Percentiles rank a stretch among this genome's conserved stretches.
phyloP scores from a whole-genome alignment of 2,113 vertebrate genomes.

The Pavo muticus region DNA sequence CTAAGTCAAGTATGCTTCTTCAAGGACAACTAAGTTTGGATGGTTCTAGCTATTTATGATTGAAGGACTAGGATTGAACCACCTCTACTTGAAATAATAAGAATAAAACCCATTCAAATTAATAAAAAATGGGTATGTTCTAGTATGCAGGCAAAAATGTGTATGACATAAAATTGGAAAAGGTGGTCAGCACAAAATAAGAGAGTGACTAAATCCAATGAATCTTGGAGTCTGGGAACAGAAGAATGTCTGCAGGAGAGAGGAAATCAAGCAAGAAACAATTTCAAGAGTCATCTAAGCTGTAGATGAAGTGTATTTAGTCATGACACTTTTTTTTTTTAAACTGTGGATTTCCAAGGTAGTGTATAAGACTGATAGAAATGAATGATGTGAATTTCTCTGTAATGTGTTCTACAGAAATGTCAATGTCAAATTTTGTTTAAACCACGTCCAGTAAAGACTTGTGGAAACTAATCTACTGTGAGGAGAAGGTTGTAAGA shows the following conservation, averaged over 20 bases:
- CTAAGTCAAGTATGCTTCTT: neutral
- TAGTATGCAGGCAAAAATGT: neutral
- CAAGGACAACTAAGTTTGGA: neutral
- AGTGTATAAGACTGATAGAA: neutral
- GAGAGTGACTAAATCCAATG: neutral
- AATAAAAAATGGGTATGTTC: neutral
- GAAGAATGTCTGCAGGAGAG: neutral
- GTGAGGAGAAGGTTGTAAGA: constrained; percentile 43
- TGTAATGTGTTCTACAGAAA: constrained; percentile 7
- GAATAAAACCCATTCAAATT: too few relatives aligned
- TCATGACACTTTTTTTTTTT: neutral
- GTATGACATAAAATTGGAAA: neutral
- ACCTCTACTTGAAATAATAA: neutral
- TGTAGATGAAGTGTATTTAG: neutral
- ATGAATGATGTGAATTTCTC: constrained; percentile 1
- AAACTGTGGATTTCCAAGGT: neutral
- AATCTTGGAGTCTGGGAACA: neutral
- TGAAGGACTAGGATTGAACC: neutral
- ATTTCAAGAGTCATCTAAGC: neutral
- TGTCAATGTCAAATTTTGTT: constrained; percentile 19
- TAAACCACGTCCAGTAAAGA: constrained; percentile 43
- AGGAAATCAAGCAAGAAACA: neutral
- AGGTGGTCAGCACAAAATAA: neutral
- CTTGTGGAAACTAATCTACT: constrained; percentile 38
- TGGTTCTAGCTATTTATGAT: neutral